These are phyloP conservation scores for Azorinus chamasolen DNA, from an alignment of 2,888 invertebrate species.

Conservation along the genomic window DNA sequence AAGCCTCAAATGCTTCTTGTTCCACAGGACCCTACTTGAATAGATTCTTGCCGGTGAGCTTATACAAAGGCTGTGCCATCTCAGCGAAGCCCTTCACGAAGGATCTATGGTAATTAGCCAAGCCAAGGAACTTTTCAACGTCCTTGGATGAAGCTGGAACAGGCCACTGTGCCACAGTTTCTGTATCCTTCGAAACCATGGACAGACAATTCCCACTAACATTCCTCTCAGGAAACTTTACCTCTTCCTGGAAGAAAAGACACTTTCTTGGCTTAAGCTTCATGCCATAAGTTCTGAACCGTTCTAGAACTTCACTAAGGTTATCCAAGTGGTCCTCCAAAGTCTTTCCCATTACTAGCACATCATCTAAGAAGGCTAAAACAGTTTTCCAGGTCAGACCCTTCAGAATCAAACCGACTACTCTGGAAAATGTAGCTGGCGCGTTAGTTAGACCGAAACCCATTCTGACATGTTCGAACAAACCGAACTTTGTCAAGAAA, in stretches of 20 bases:
- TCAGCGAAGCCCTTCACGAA: conserved; percentile 40
- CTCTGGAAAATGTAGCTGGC: conserved; percentile 36
- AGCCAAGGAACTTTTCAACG: conserved; percentile 57
- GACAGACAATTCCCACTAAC: conserved; percentile 8
- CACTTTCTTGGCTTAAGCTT: conserved; percentile 20
- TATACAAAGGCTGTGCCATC: conserved; percentile 23
- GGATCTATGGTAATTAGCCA: conserved; percentile 52
- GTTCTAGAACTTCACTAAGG: conserved; percentile 1
- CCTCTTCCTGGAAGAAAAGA: conserved; percentile 14
- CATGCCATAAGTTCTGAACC: conserved; percentile 13
- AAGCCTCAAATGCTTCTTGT: too few relatives aligned
- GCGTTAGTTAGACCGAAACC: conserved; percentile 28
- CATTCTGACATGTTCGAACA: conserved; percentile 27
- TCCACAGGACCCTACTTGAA: too few relatives aligned
- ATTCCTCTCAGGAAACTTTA: conserved; percentile 16
- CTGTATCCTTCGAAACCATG: conserved; percentile 8
- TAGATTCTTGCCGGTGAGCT: conserved; percentile 24
- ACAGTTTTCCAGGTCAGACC: conserved; percentile 47
- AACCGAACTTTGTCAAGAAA: too few relatives aligned
- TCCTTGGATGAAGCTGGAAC: conserved; percentile 31
- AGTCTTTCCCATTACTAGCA: conserved; percentile 41
- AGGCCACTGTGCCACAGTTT: conserved; percentile 42
- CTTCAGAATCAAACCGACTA: conserved; percentile 46
- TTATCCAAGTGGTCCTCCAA: conserved; percentile 29
- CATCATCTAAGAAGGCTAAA: conserved; percentile 56